Conservation (phyloP, 2,113 vertebrate species). For the Microcebus griseorufus region DNA sequence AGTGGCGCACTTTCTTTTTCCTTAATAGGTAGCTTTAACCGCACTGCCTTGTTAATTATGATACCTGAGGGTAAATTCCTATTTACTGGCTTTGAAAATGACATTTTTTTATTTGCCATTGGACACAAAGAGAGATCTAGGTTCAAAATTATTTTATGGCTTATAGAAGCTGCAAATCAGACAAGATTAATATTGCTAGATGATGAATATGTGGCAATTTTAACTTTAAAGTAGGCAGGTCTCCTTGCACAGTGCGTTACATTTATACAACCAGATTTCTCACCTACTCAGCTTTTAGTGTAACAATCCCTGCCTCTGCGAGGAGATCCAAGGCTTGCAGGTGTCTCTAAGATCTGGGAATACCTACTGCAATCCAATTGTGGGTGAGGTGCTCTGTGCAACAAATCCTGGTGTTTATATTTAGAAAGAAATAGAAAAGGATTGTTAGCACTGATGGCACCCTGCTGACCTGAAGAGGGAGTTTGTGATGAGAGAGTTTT, state of each 20-base stretch:
- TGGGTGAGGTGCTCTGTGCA: background rate
- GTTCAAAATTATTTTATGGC: background rate
- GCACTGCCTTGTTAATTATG: slow-evolving; percentile 51
- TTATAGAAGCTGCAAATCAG: background rate
- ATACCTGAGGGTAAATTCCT: slow-evolving; percentile 33
- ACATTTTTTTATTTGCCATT: background rate
- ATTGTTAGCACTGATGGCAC: background rate
- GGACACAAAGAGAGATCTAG: slow-evolving; percentile 1
- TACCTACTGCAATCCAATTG: background rate
- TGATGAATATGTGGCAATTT: background rate
- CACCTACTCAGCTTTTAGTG: background rate
- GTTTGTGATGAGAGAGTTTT: background rate
- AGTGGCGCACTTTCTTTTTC: background rate
- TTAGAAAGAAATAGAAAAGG: slow-evolving; percentile 30
- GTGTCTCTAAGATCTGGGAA: background rate
- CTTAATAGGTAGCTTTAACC: slow-evolving; percentile 40
- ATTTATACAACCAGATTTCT: background rate
- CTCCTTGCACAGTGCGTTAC: background rate
- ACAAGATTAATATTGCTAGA: background rate
- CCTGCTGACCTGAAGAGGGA: background rate
- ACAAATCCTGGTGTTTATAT: background rate
- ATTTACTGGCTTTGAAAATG: slow-evolving; percentile 47
- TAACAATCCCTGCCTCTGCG: background rate
- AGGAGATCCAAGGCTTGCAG: background rate
- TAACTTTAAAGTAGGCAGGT: background rate